Evolutionary conservation across 35 echinoderm and acorn worm genomes (phyloP).

Genomic region (Apostichopus californicus): DNA sequence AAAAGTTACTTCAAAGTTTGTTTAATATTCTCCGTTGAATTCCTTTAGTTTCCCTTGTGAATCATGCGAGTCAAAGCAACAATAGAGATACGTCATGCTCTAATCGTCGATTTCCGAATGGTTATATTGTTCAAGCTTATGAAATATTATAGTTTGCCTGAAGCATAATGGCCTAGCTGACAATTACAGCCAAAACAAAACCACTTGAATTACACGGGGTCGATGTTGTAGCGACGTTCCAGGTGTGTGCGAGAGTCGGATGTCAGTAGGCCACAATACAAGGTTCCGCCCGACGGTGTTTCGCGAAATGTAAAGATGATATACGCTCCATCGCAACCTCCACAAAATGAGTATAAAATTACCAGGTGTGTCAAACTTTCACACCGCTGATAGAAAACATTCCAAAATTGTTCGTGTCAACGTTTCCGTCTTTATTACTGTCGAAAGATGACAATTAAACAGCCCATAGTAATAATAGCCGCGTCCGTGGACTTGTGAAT

Average conservation of each 20-base stretch:
- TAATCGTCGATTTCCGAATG: constrained; percentile 44
- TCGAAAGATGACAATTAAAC: no score
- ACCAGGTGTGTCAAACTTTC: constrained; percentile 45
- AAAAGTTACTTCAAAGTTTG: constrained; percentile 53
- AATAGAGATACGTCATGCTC: constrained; percentile 6
- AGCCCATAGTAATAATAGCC: no score
- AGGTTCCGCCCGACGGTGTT: constrained; percentile 3
- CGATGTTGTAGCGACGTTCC: constrained; percentile 27
- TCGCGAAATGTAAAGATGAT: constrained; percentile 1
- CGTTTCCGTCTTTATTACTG: no score
- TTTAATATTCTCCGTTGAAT: constrained; percentile 38
- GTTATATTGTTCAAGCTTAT: constrained; percentile 44
- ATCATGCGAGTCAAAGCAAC: constrained; percentile 28
- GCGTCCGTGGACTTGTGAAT: no score
- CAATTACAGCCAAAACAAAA: constrained; percentile 46
- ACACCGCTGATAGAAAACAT: constrained; percentile 39
- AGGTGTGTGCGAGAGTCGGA: constrained; percentile 27
- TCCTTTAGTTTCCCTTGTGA: constrained; percentile 14
- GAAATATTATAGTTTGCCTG: constrained; percentile 32
- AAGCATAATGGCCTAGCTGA: constrained; percentile 25
- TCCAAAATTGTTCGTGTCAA: background rate
- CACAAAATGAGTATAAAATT: constrained; percentile 34
- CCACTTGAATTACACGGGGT: constrained; percentile 38
- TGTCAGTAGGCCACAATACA: constrained; percentile 30
- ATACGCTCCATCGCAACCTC: constrained; percentile 14